Percentiles rank a stretch among this genome's conserved stretches.
These are phyloP conservation scores for Labroides dimidiatus DNA, from an alignment of 2,797 vertebrate genomes.

Conservation along the genomic window DNA sequence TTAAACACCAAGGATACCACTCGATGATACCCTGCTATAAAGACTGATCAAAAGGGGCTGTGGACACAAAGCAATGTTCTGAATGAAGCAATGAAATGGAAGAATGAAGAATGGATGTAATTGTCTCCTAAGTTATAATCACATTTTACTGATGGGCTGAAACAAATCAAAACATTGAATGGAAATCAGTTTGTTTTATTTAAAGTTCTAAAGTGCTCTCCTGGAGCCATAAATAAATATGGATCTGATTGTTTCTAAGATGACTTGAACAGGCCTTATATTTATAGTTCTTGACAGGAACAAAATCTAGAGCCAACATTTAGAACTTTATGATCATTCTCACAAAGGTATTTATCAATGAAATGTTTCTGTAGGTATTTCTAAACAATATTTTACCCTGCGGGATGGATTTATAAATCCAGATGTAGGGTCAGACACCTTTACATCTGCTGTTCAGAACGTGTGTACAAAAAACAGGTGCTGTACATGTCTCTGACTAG, in stretches of 20 bases:
- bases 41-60: not conserved
- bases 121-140: constrained; percentile 22
- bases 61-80: not conserved
- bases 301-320: not conserved
- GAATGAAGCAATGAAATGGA: constrained; percentile 13
- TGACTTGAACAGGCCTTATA: not conserved
- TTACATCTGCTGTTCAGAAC: constrained; percentile 37
- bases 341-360: not conserved
- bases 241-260: not conserved
- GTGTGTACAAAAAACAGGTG: constrained; percentile 46
- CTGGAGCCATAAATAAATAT: constrained; percentile 17
- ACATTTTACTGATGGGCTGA: constrained; percentile 25
- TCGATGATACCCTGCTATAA: not conserved
- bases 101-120: constrained; percentile 22
- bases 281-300: not conserved
- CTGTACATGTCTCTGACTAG: constrained; percentile 5
- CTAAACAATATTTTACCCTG: not conserved
- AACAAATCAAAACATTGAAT: too few relatives aligned
- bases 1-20: too few relatives aligned
- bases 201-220: not conserved
- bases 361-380: not conserved
- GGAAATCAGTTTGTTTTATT: not conserved
- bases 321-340: not conserved
- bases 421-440: constrained; percentile 32
- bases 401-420: not conserved